Evolutionary conservation across 2,113 vertebrate genomes (phyloP).

Genomic region (Microcebus murinus): DNA sequence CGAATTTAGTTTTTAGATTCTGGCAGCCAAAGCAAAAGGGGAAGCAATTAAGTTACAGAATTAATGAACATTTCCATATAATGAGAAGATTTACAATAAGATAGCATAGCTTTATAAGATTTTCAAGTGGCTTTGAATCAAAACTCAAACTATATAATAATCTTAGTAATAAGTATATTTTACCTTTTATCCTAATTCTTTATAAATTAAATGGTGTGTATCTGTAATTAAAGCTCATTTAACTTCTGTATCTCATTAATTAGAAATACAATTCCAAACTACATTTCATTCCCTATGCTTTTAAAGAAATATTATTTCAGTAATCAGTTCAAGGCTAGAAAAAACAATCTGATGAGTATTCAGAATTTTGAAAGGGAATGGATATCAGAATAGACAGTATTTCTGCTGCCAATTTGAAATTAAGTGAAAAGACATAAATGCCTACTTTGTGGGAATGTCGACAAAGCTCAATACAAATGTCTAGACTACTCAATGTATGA

Average conservation of each 20-base stretch:
- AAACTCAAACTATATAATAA: not conserved
- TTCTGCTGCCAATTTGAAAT: not conserved
- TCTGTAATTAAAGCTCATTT: not conserved
- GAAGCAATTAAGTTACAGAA: not conserved
- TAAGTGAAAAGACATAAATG: not conserved
- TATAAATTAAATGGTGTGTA: not conserved
- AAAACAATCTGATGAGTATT: not conserved
- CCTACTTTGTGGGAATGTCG: not conserved
- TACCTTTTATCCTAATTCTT: conserved; percentile 13
- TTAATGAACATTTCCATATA: not conserved
- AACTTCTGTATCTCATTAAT: not conserved
- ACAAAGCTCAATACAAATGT: not conserved
- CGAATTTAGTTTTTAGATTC: not conserved
- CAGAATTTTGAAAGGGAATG: not conserved
- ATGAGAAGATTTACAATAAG: not conserved
- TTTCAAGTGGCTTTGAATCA: conserved; percentile 6
- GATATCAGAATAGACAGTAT: not conserved
- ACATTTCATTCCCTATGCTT: not conserved
- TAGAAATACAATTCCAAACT: conserved; percentile 1
- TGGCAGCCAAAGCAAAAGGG: not conserved
- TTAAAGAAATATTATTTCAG: not conserved
- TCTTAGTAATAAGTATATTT: not conserved
- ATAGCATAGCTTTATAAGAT: not conserved
- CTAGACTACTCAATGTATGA: not conserved
- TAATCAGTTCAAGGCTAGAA: not conserved